These are phyloP conservation scores for Clitarchus hookeri DNA, from an alignment of 2,888 invertebrate genomes.

Conservation along the genomic window DNA sequence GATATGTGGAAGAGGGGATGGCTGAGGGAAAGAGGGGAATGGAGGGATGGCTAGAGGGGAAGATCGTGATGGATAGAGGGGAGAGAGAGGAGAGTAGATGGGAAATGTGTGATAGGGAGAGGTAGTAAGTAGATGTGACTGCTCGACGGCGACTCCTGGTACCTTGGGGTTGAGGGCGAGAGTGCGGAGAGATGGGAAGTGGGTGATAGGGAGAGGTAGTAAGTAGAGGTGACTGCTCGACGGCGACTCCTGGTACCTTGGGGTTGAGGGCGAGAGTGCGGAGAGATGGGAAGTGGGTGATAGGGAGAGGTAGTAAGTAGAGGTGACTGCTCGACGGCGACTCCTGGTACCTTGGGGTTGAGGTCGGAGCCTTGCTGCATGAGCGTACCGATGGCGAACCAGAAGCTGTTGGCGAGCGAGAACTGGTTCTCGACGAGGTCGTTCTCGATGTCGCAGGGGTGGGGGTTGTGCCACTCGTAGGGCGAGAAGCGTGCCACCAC, in stretches of 20 bases:
- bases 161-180: constrained; percentile 78
- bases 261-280: constrained; percentile 79
- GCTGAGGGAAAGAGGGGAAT: neutral
- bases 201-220: constrained; percentile 57
- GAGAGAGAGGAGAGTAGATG: neutral
- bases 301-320: constrained; percentile 57
- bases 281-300: neutral
- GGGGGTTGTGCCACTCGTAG: constrained; percentile 78
- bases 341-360: constrained; percentile 69
- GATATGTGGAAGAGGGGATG: no score
- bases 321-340: no score
- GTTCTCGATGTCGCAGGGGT: constrained; percentile 67
- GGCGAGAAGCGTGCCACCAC: constrained; percentile 80
- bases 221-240: no score
- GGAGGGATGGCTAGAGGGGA: neutral
- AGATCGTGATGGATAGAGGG: no score
- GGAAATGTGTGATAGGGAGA: constrained; percentile 56
- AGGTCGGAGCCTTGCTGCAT: constrained; percentile 84
- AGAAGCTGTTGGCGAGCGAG: constrained; percentile 80
- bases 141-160: constrained; percentile 32
- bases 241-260: constrained; percentile 58
- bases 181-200: neutral
- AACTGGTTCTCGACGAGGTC: constrained; percentile 77
- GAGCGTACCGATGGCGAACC: constrained; percentile 87
- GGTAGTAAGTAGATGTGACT: neutral